Evolutionary conservation across 2,888 invertebrate genomes (phyloP), one percentile per base, ranked within the genome.

Genomic region (Chloroclysta siterata): DNA sequence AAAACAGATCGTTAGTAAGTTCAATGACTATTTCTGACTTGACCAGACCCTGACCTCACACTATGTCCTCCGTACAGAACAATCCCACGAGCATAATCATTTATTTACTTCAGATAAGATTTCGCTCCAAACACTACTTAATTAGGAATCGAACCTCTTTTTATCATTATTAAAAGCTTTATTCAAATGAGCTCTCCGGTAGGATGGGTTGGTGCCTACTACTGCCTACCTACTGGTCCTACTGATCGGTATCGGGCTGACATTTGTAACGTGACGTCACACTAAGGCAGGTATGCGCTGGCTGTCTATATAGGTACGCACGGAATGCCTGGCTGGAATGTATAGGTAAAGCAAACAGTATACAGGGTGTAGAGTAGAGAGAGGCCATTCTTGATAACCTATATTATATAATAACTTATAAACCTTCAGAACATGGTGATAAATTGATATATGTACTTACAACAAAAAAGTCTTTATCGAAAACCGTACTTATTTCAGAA

Each of bases 91-190:
- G 36, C 36, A 39, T 7, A 33, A 11, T 46, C 17, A 46, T 17
- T 46, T 17, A 46, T 17, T 46, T 11, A 46, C 11, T 17, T 17
- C 8, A 46, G 46, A 46, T 44, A 44, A 44, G 7, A 44, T 17
- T 46, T 46, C 0, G 6, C 3, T 17, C 11, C 46, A 17, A 46
- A 46, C 46, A 17, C 17, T 17, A 46, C 46, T 46, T 46, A 46
- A 46, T 46, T 46, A 46, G 7, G 15, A 44, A 46, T 46, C 46
- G 46, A 46, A 17, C 46, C 46, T 10, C 55, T 47, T 56, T 48
- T 56, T 47, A 55, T 55, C 5, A 33, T 13, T 39, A 22, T 17
- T 36, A 47, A 10, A 33, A 53, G 36, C 47, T 47, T 55, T 55
- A 44, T 46, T 47, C 4, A 17, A 55, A 47, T 46, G 6, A 8